Conservation (phyloP, 1,140 invertebrate species). For the Procambarus clarkii region DNA sequence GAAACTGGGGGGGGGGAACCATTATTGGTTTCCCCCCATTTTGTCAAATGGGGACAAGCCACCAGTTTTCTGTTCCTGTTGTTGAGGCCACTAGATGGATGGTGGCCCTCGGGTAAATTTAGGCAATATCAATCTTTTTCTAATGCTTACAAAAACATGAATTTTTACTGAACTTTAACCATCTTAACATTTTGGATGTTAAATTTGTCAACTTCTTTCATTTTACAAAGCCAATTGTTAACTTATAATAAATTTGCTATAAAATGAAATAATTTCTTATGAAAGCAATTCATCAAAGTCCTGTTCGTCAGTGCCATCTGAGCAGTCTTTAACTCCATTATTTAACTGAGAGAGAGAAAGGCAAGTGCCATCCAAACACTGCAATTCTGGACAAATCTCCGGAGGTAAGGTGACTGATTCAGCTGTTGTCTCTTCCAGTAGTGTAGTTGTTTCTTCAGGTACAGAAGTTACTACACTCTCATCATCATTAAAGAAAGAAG, state of each 20-base stretch:
- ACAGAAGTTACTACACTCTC: background rate
- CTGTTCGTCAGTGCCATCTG: constrained; percentile 76
- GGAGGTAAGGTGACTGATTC: background rate
- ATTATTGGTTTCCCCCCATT: too few species aligned
- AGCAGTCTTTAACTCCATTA: constrained; percentile 64
- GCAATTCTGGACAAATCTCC: constrained; percentile 50
- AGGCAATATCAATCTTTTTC: too few species aligned
- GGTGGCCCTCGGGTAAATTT: too few species aligned
- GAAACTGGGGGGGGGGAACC: too few species aligned
- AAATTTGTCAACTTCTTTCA: background rate
- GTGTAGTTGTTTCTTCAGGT: constrained; percentile 6
- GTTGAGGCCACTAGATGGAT: too few species aligned
- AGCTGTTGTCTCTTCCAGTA: constrained; percentile 10
- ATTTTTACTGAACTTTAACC: background rate
- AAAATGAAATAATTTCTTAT: background rate
- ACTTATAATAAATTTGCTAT: too few species aligned
- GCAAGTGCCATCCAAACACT: constrained; percentile 69
- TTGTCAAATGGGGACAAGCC: too few species aligned
- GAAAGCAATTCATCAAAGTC: constrained; percentile 73
- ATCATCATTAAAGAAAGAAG: constrained; percentile 8
- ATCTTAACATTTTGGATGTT: background rate
- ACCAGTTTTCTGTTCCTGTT: too few species aligned
- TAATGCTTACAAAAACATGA: too few species aligned
- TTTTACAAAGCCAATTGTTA: background rate
- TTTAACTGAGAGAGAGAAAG: constrained; percentile 62